Evolutionary conservation across 2,797 vertebrate species (phyloP).

Genomic region (Australoheros facetus): DNA sequence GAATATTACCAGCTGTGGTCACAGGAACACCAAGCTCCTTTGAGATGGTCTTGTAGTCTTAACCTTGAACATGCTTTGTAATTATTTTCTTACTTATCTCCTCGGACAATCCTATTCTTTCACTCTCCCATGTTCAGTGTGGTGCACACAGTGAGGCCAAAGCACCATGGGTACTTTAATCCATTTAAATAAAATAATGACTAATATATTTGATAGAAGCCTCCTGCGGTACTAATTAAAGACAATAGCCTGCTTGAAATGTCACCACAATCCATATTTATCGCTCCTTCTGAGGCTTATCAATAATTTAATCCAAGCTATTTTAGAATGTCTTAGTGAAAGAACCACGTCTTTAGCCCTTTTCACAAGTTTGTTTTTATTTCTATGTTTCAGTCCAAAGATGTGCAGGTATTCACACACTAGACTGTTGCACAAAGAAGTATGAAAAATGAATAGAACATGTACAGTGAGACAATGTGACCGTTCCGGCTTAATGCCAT

Average conservation of each 20-base stretch:
- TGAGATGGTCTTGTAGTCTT: not conserved
- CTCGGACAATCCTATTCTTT: not conserved
- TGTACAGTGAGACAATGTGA: conserved; percentile 73
- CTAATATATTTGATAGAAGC: not conserved
- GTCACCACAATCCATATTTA: conserved; percentile 6
- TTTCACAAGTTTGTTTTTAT: not conserved
- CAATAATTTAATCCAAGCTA: not conserved
- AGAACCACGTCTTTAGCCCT: not conserved
- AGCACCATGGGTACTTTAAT: conserved; percentile 1
- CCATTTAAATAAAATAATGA: conserved; percentile 1
- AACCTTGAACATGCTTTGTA: not conserved
- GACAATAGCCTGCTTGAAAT: conserved; percentile 4
- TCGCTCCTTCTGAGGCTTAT: not conserved
- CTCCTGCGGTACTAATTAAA: not conserved
- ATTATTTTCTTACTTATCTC: conserved; percentile 1
- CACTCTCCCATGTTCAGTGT: not conserved
- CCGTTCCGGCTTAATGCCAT: conserved; percentile 65
- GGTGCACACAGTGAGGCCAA: not conserved
- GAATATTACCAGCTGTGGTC: not conserved
- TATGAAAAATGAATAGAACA: conserved; percentile 53
- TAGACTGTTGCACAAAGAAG: conserved; percentile 16
- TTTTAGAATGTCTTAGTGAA: not conserved
- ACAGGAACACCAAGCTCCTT: not conserved
- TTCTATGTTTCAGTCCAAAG: not conserved
- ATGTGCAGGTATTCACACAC: not conserved